phyloP scores from a whole-genome alignment of 2,888 invertebrate species.

The Aricia artaxerxes region DNA sequence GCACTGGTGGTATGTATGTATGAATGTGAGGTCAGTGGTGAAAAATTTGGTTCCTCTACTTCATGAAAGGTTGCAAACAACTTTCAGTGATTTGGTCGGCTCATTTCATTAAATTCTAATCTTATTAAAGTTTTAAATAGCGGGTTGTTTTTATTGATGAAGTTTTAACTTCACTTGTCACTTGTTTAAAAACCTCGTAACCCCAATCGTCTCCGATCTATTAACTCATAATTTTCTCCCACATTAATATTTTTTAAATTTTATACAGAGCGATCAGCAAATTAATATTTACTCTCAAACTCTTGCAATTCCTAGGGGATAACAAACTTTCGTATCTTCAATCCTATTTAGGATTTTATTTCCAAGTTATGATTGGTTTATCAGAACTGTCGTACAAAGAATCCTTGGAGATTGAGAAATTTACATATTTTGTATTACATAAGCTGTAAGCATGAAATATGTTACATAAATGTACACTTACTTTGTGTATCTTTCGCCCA shows the following conservation, averaged over 20 bases:
- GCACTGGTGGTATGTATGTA: too few species aligned
- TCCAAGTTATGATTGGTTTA: conserved; percentile 13
- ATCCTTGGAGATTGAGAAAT: not conserved
- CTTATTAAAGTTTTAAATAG: too few species aligned
- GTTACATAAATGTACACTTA: not conserved
- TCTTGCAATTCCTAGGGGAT: not conserved
- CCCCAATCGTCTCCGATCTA: too few species aligned
- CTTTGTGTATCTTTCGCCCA: not conserved
- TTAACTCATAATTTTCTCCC: not conserved
- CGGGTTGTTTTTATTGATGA: too few species aligned
- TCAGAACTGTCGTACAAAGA: not conserved
- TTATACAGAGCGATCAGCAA: not conserved
- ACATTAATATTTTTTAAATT: not conserved
- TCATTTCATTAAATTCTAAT: too few species aligned
- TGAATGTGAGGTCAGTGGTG: too few species aligned
- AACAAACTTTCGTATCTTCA: not conserved
- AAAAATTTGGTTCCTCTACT: too few species aligned
- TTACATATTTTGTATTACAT: conserved; percentile 9
- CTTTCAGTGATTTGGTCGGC: too few species aligned
- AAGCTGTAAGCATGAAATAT: not conserved
- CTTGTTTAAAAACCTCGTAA: too few species aligned
- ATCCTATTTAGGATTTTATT: not conserved
- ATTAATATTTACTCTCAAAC: not conserved
- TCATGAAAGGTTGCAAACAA: too few species aligned
- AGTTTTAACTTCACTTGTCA: too few species aligned